A percentile compares a stretch with the other conserved stretches of the same genome.
phyloP scores from a whole-genome alignment of 1,140 invertebrate species.

The Penaeus indicus region DNA sequence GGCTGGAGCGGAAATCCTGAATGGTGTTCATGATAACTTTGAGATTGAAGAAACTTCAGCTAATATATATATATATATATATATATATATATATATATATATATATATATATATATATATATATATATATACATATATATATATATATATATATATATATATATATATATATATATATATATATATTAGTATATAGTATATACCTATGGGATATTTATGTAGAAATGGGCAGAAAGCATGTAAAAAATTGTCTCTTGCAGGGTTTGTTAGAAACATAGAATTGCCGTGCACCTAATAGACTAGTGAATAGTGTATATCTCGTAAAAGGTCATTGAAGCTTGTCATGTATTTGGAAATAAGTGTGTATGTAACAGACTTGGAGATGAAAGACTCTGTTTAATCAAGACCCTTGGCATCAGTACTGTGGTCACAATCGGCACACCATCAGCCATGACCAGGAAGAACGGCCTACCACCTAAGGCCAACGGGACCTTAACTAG shows the following conservation, averaged over 20 bases:
- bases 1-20: too few species aligned
- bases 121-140: not conserved
- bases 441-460: slow-evolving; percentile 39
- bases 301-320: too few species aligned
- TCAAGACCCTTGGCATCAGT: too few species aligned
- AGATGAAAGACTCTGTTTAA: too few species aligned
- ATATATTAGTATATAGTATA: not conserved
- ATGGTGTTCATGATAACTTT: too few species aligned
- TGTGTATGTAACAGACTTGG: too few species aligned
- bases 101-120: slow-evolving; percentile 22
- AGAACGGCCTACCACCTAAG: slow-evolving; percentile 58
- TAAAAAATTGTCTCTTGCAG: not conserved
- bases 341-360: too few species aligned
- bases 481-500: slow-evolving; percentile 48
- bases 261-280: too few species aligned
- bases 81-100: not conserved
- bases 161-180: not conserved
- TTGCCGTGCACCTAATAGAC: too few species aligned
- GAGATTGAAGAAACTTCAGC: too few species aligned
- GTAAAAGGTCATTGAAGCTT: too few species aligned
- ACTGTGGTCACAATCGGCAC: too few species aligned
- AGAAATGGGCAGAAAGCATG: not conserved
- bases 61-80: slow-evolving; percentile 23
- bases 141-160: slow-evolving; percentile 10
- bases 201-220: not conserved